A percentile compares a stretch with the other conserved stretches of the same genome.
Conservation (phyloP, 2,888 invertebrate species). For the Leistus spinibarbis region DNA sequence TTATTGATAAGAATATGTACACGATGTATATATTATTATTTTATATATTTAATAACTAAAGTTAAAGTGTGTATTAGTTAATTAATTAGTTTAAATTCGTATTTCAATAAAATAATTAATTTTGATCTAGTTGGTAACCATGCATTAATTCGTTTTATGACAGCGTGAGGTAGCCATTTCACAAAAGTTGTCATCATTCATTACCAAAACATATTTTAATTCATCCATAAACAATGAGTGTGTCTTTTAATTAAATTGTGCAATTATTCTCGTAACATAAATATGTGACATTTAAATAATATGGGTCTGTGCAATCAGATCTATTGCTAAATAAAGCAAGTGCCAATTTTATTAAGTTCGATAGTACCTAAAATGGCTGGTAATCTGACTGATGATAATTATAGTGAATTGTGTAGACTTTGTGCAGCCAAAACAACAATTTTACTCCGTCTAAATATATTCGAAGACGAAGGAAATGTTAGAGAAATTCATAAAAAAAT, state of each 20-base stretch:
- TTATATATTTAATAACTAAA: neutral
- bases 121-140: neutral
- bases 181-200: conserved; percentile 13
- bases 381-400: conserved; percentile 47
- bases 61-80: neutral
- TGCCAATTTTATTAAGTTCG: conserved; percentile 34
- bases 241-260: neutral
- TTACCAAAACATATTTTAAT: conserved; percentile 4
- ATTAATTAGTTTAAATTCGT: neutral
- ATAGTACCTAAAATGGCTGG: conserved; percentile 41
- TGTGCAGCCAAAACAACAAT: conserved; percentile 55
- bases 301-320: neutral
- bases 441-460: conserved; percentile 54
- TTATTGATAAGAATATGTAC: neutral
- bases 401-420: conserved; percentile 55
- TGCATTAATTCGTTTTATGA: neutral
- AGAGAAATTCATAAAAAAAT: conserved; percentile 65
- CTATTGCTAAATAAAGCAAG: neutral
- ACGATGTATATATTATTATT: neutral
- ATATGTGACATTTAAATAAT: neutral
- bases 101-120: neutral
- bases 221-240: neutral
- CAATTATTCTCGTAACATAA: neutral
- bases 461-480: conserved; percentile 57
- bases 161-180: conserved; percentile 22